phyloP scores from a whole-genome alignment of 2,113 vertebrate genomes.

The Mustelus asterias region DNA sequence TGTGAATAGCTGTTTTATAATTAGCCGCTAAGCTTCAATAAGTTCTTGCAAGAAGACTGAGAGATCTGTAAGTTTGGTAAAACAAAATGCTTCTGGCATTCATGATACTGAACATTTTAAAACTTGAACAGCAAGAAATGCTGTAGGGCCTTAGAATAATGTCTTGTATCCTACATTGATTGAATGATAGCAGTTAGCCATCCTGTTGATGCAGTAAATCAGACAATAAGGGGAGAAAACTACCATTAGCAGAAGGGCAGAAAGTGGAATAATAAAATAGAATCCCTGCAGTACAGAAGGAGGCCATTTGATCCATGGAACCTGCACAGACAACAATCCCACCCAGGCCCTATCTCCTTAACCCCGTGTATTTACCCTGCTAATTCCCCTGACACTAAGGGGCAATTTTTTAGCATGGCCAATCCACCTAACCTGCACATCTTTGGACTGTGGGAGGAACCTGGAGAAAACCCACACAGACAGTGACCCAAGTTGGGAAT shows the following conservation, averaged over 20 bases:
- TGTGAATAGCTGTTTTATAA: neutral
- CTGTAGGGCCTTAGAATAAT: neutral
- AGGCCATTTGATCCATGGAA: no score
- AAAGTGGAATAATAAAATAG: neutral
- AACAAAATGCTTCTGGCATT: neutral
- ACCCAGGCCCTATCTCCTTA: no score
- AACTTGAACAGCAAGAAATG: neutral
- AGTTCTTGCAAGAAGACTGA: neutral
- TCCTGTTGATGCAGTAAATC: neutral
- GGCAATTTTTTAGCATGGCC: no score
- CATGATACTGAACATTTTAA: neutral
- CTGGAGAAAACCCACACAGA: no score
- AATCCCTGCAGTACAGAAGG: no score
- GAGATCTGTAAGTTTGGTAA: neutral
- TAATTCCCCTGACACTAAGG: no score
- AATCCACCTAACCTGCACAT: no score
- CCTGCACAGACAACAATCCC: no score
- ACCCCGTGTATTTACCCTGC: no score
- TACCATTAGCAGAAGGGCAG: neutral
- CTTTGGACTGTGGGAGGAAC: no score
- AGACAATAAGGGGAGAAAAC: neutral
- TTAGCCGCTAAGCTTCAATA: neutral
- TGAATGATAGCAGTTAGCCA: neutral
- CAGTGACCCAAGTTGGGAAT: no score
- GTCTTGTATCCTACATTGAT: neutral